Base-by-base conservation (phyloP, 2,888 invertebrate genomes). In the Allacma fusca region DNA sequence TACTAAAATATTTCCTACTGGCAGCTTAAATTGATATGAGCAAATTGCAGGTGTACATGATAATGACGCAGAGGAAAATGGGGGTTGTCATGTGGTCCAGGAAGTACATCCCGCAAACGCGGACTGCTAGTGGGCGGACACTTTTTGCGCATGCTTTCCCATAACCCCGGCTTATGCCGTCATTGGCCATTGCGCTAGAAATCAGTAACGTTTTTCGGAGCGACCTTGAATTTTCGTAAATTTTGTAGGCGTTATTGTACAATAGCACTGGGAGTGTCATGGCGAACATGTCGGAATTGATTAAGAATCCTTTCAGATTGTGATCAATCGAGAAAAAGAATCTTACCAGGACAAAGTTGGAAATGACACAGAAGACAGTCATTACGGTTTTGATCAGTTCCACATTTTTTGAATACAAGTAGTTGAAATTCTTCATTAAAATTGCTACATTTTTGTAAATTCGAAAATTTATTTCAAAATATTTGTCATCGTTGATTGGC, bases 221-320 rank as follows among this genome's bases (percentile, higher is more conserved):
- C n/a, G n/a, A n/a, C n/a, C n/a, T n/a, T n/a, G n/a, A n/a, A n/a
- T n/a, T n/a, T n/a, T n/a, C n/a, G n/a, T 40, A n/a, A 12, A 68
- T 68, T 68, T 40, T 19, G 34, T 19, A 68, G 40, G 68, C 68
- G 21, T 68, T 9, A n/a, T 68, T 68, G 68, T 68, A 68, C 21
- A 68, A 40, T 4, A 40, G n/a, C 4, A 34, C 21, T 12, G 69
- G 44, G 23, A 44, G 69, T 21, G 44, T 43, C 1, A 43, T 34
- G 23, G 43, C 21, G 19, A 69, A 69, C 7, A 69, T 12, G 23
- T 43, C 44, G 5, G 43, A 43, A 24, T 69, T 69, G 44, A 69
- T 1, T 16, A 69, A 19, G 19, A 69, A 69, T 2, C 69, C 44
- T n/a, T 13, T 24, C 1, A 69, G 21, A 23, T 24, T 23, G 24